Evolutionary conservation across 2,888 invertebrate genomes (phyloP), one percentile per base, ranked within the genome.

Genomic region (Hyalella azteca): DNA sequence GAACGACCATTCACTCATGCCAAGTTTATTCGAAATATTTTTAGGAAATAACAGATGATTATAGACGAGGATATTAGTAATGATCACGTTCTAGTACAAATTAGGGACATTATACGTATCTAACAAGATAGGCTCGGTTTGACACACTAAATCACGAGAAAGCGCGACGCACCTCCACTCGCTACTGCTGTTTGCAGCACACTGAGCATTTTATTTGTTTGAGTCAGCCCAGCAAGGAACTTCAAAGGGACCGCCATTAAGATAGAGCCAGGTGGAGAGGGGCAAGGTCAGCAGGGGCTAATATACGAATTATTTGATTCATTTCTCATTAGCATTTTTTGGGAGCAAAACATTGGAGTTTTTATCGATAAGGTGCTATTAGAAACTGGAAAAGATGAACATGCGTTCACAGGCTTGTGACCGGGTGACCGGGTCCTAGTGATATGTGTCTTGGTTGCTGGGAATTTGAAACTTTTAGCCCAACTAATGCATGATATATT

Each of bases 241-340:
- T 66, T 66, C 66, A 66, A 66, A 66, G 66, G 66, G 66, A 66
- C 66, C 66, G 66, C 66, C 66, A 66, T 66, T 66, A 66, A 66
- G 66, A 29, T 66, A 66, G 36, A 66, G 66, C 66, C 66, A 15
- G 66, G 29, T 22, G 66, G 59, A 3, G 19, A 11, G 66, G 66
- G 66, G 66, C n/a, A 15, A 19, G 66, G 36, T 15, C 36, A 15
- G 26, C 9, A 22, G 26, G 22, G 54, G 54, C 54, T 22, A 29
- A 29, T 54, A 29, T 54, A 54, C 54, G 54, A 54, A 22, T 22
- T 54, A 54, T 54, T n/a, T n/a, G n/a, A n/a, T n/a, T n/a, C n/a
- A n/a, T n/a, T n/a, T n/a, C n/a, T n/a, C n/a, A n/a, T n/a, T n/a
- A n/a, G n/a, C n/a, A n/a, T n/a, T n/a, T n/a, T n/a, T n/a, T n/a